Evolutionary conservation across 1,140 invertebrate species (phyloP).

Genomic region (Euwallacea similis): DNA sequence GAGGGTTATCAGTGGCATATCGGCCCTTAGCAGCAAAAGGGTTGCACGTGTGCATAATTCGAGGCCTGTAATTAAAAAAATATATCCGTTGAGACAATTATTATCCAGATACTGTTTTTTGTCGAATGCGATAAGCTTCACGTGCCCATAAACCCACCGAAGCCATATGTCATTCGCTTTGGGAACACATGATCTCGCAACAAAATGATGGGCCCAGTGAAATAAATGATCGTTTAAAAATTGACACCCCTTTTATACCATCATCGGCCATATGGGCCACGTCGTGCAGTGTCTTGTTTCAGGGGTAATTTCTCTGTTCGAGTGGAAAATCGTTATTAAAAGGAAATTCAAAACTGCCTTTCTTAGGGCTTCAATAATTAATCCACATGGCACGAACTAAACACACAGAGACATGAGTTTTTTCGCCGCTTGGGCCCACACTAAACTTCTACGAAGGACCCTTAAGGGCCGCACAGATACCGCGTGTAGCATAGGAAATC

Average conservation of each 20-base stretch:
- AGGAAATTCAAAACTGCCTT: background rate
- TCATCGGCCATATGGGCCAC: background rate
- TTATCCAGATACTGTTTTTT: too few species aligned
- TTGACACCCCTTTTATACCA: background rate
- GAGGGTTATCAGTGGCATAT: slow-evolving; percentile 26
- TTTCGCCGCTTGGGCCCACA: too few species aligned
- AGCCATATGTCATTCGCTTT: too few species aligned
- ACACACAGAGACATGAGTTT: too few species aligned
- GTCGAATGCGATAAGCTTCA: too few species aligned
- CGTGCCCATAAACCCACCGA: too few species aligned
- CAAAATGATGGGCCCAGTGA: background rate
- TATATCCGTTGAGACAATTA: slow-evolving; percentile 1
- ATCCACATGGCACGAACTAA: background rate
- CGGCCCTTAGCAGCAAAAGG: slow-evolving; percentile 13
- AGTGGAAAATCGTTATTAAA: slow-evolving; percentile 3
- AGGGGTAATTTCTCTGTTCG: background rate
- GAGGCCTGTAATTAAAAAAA: background rate
- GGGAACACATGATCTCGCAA: too few species aligned
- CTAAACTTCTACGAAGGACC: too few species aligned
- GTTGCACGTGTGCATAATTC: slow-evolving; percentile 15
- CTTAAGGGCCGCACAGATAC: too few species aligned
- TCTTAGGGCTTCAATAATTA: background rate
- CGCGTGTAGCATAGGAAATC: too few species aligned
- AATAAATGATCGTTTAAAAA: slow-evolving; percentile 6
- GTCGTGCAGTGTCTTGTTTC: background rate